Base-by-base conservation (phyloP, 2,797 vertebrate genomes). In the Microctenopoma stevenorrisi region DNA sequence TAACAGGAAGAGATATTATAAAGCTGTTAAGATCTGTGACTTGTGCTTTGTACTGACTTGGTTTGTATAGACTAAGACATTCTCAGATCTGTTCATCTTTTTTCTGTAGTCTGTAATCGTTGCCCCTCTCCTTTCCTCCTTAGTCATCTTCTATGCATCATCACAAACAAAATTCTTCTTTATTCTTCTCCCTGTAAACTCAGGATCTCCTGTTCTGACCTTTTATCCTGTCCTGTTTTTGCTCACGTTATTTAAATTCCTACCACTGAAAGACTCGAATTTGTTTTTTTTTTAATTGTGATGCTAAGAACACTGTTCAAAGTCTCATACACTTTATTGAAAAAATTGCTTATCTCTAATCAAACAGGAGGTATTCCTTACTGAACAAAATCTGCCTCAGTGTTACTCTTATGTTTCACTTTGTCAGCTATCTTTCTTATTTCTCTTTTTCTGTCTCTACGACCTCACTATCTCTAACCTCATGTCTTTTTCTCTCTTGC, bases 21-120 rank as follows among this genome's bases (percentile, higher is more conserved):
- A 40, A 60, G 40, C 55, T 1, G 11, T 59, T 40, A 55, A 30
- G 2, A 54, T 53, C n/a, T 73, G 52, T 55, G 59, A 67, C 52
- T 68, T 74, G 68, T 73, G 58, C 58, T 72, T 63, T 59, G 6
- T 64, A 13, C 26, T 30, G 15, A 77, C 57, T 58, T 72, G 22
- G 22, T 22, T 67, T 0, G 0, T 8, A 25, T 40, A 7, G 3
- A 7, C 2, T 12, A n/a, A 54, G 25, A 1, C 25, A 7, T 46
- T 63, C n/a, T 52, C 25, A 44, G 30, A 42, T 40, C 18, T 47
- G 22, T 58, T 65, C 30, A 47, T 42, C 22, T 74, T 11, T 4
- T 8, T 12, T 59, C 18, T 49, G n/a, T 15, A 8, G 49, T 48
- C 35, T 44, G 14, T 66, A 22, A 37, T 44, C 28, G 12, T 15